Evolutionary conservation across 2,113 vertebrate genomes (phyloP), one percentile per base, ranked within the genome.

Genomic region (Salvelinus namaycush): DNA sequence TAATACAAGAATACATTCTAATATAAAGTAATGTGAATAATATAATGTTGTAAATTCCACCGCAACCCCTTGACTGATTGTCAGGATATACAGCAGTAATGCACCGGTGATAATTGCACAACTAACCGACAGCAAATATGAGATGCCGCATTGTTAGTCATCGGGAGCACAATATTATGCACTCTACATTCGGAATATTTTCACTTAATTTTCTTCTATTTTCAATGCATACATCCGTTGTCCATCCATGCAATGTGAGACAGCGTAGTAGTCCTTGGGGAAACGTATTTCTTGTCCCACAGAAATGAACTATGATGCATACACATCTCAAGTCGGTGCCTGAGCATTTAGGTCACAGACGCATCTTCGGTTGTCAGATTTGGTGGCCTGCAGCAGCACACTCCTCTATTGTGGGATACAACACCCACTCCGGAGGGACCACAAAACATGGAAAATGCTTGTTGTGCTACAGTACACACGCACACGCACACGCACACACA

Each of bases 311-410:
- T 73, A 57, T 69, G 29, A 44, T 16, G 44, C 62, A 64, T 26
- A 11, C 22, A 64, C 22, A 39, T 69, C 68, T 69, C 29, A 48
- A 75, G 70, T 84, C 29, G 24, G 49, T 72, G 73, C 71, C 34
- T 77, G 67, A 84, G 83, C 79, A 89, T 89, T 82, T 81, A 81
- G 87, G 83, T 88, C 86, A 84, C 8, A 44, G 39, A 44, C 59
- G 59, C 34, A 14, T 66, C 22, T 84, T 64, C 64, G 72, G 73
- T 76, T 70, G 59, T 69, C 71, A 74, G 16, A 64, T 79, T 79
- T 20, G 29, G 66, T 70, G 75, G 70, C 79, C 75, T 78, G 79
- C 79, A 86, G 39, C 39, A 44, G 86, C 74, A 70, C 75, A 22
- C 66, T 26, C 81, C 75, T 83, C 73, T 67, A 51, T 82, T 86